phyloP scores from a whole-genome alignment of 2,797 vertebrate genomes.

The Corythornis leucogaster region DNA sequence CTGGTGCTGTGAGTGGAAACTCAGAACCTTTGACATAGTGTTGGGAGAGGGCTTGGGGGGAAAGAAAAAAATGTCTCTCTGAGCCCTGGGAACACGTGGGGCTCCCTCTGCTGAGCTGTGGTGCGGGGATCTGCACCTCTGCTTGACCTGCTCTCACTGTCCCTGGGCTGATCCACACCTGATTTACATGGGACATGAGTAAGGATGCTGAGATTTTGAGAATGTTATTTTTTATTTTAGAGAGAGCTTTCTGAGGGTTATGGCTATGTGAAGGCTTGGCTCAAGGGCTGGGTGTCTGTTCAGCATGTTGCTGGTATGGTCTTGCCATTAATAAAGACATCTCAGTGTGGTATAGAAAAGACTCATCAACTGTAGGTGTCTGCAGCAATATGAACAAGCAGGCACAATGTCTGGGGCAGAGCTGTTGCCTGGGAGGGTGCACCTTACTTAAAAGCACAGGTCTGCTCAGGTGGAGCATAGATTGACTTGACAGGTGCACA shows the following conservation, averaged over 20 bases:
- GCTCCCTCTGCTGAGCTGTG: slow-evolving; percentile 31
- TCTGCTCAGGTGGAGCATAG: not conserved
- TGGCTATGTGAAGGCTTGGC: not conserved
- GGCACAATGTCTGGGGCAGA: not conserved
- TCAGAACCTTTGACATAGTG: not conserved
- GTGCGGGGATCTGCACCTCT: accelerated
- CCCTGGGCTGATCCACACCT: not conserved
- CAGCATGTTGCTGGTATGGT: not conserved
- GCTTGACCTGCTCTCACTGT: not conserved
- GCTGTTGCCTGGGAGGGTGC: not conserved
- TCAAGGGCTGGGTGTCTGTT: not conserved
- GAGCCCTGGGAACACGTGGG: not conserved
- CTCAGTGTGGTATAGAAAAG: not conserved
- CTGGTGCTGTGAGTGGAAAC: not conserved
- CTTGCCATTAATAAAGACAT: not conserved
- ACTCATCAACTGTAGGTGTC: not conserved
- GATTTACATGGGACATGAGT: not conserved
- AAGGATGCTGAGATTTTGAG: not conserved
- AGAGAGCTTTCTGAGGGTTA: not conserved
- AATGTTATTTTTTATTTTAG: not conserved
- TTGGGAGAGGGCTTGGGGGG: no score
- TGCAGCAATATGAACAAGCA: not conserved
- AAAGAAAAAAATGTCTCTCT: not conserved
- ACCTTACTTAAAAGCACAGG: not conserved
- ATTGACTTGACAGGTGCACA: not conserved